phyloP scores from a whole-genome alignment of 2,113 vertebrate species.

The Rhombomys opimus region DNA sequence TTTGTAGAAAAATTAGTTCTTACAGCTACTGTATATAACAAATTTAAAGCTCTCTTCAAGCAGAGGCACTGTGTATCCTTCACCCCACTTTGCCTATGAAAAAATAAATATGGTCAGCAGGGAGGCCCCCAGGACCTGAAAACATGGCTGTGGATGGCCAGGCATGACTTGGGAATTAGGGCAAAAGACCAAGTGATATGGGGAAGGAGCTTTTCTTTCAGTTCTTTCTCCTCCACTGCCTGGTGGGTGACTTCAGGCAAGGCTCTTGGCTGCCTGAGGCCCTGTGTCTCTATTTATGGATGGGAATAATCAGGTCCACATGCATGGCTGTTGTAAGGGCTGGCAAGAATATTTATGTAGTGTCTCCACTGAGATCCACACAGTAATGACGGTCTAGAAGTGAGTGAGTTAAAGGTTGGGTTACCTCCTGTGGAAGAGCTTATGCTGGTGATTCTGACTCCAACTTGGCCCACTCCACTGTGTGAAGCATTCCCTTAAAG shows the following conservation, averaged over 20 bases:
- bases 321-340: not conserved
- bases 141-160: not conserved
- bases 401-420: not conserved
- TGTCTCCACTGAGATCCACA: not conserved
- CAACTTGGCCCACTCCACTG: not conserved
- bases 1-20: conserved; percentile 53
- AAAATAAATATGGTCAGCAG: not conserved
- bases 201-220: no score
- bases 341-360: not conserved
- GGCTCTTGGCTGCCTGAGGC: not conserved
- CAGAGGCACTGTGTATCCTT: not conserved
- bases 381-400: not conserved
- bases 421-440: not conserved
- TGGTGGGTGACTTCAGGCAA: not conserved
- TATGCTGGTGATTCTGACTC: not conserved
- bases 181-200: not conserved
- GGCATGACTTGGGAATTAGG: no score
- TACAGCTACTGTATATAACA: not conserved
- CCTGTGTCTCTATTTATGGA: not conserved
- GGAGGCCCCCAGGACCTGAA: not conserved
- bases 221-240: not conserved
- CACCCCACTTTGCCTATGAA: conserved; percentile 11
- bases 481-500: not conserved
- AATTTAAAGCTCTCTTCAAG: conserved; percentile 26
- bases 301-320: not conserved